Base-by-base conservation (phyloP, 2,113 vertebrate species). In the Amia ocellicauda region DNA sequence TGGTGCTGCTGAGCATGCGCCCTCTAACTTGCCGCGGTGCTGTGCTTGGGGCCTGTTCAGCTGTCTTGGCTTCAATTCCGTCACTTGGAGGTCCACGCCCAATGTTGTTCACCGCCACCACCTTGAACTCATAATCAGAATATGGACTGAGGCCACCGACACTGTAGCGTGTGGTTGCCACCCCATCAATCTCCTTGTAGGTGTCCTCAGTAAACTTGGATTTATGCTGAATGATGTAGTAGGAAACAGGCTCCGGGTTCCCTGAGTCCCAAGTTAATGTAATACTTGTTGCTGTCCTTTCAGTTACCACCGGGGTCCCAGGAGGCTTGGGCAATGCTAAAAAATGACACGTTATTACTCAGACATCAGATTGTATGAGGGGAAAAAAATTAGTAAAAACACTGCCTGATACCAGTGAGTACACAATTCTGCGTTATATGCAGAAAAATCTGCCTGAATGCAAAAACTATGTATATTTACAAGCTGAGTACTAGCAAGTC, bases 191-290 rank as follows among this genome's bases (percentile, higher is more conserved):
- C 86, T 99, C 97, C 75, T 99, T 98, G 78, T 93, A 98, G 0
- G 78, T 77, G 81, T 97, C 95, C 51, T 98, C 97, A 0, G 93
- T 93, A 74, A 84, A 88, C 78, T 96, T 97, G 72, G 95, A 92
- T 80, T 94, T 96, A 87, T 98, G 95, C 60, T 97, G 95, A 70
- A 99, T 98, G 83, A 98, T 94, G 81, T 99, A 99, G 74, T 98
- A 97, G 70, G 96, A 94, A 68, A 99, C 93, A 0, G 95, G 96
- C 69, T 99, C 97, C 14, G 97, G 95, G 76, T 99, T 99, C 64
- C 96, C 97, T 53, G 97, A 99, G 81, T 99, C 97, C 97, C 97
- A 99, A 0, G 96, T 97, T 81, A 99, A 64, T 0, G 97, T 99
- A 75, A 99, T 98, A 85, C 97, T 99, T 49, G 97, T 99, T 23